Conservation (phyloP, 2,113 vertebrate species). For the Ciconia maguari region DNA sequence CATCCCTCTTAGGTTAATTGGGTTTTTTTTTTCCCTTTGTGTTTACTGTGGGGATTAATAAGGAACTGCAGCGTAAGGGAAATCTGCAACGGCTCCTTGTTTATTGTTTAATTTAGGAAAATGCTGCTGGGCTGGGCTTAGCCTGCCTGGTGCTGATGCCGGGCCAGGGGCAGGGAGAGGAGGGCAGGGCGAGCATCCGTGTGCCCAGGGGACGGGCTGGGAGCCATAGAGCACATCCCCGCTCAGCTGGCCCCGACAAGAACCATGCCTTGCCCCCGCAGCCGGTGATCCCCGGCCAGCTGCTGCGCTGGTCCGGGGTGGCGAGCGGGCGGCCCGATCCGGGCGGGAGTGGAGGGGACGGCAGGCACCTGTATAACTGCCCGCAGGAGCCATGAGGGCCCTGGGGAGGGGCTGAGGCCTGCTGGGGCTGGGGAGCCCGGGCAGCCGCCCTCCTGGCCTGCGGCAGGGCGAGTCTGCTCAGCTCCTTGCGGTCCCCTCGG, state of each 20-base stretch:
- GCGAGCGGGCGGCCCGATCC: too few relatives aligned
- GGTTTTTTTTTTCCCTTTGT: constrained; percentile 16
- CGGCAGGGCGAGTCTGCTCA: too few relatives aligned
- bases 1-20: constrained; percentile 21
- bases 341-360: background rate
- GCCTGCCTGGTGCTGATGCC: background rate
- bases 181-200: background rate
- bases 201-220: too few relatives aligned
- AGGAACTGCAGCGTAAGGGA: constrained; percentile 50
- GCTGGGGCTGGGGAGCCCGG: background rate
- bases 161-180: background rate
- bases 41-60: constrained; percentile 65
- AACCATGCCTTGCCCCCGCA: accelerated
- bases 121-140: background rate
- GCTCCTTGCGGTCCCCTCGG: accelerated
- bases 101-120: constrained; percentile 61
- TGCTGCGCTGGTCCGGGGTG: background rate
- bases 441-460: background rate
- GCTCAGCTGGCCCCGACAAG: accelerated
- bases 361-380: background rate
- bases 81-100: constrained; percentile 28
- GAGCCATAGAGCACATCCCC: accelerated
- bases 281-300: background rate
- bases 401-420: background rate
- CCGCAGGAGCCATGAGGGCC: background rate